Evolutionary conservation across 2,888 invertebrate species (phyloP).

Genomic region (Stenurella melanura): DNA sequence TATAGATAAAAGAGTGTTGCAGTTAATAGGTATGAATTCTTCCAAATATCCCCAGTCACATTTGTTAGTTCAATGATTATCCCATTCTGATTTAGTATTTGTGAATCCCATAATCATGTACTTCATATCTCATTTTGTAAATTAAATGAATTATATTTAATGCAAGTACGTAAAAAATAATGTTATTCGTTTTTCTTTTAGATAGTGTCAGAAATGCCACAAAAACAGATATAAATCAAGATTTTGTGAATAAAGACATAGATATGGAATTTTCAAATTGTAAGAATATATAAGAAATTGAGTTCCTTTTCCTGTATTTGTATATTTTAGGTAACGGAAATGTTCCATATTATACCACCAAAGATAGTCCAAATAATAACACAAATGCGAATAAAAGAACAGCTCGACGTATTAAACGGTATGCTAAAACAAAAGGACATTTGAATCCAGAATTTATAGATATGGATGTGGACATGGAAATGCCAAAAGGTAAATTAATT

Average conservation of each 20-base stretch:
- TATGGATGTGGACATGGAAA: constrained; percentile 59
- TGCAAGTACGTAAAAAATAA: neutral
- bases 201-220: neutral
- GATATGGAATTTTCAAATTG: constrained; percentile 44
- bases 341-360: constrained; percentile 11
- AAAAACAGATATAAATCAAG: neutral
- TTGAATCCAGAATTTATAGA: constrained; percentile 61
- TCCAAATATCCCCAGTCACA: no score
- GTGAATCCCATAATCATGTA: no score
- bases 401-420: neutral
- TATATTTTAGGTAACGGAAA: constrained; percentile 32
- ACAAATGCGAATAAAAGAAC: neutral
- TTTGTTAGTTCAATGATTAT: no score
- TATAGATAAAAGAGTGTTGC: no score
- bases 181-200: neutral
- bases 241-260: constrained; percentile 32
- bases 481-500: constrained; percentile 56
- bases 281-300: constrained; percentile 15
- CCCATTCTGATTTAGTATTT: no score
- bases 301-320: neutral
- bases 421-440: constrained; percentile 8
- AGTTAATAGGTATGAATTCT: no score
- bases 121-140: no score
- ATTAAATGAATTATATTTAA: no score
- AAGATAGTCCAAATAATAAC: neutral